Evolutionary conservation across 2,888 invertebrate genomes (phyloP).

Genomic region (Hirtodrosophila confusa): DNA sequence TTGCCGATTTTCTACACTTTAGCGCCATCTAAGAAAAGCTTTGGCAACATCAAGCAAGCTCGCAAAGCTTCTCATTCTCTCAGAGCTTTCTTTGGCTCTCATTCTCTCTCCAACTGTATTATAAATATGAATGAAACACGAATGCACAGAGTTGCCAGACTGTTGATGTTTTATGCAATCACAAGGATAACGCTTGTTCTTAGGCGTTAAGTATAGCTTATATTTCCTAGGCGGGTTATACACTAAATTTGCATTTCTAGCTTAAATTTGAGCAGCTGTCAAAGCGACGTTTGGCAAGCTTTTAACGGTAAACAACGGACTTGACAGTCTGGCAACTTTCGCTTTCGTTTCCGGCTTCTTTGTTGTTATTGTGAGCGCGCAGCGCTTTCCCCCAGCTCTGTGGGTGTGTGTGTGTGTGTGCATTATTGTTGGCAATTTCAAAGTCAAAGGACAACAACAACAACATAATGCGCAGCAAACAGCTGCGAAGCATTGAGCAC

Average conservation of each 20-base stretch:
- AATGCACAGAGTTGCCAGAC: conserved; percentile 53
- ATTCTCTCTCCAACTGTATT: conserved; percentile 7
- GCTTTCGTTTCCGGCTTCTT: conserved; percentile 70
- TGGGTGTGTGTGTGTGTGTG: conserved; percentile 38
- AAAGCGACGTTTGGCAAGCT: conserved; percentile 4
- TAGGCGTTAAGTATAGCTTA: background rate
- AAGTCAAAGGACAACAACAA: conserved; percentile 74
- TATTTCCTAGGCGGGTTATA: no score
- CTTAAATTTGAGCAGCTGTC: background rate
- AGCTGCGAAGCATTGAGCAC: conserved; percentile 62
- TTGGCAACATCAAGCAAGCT: conserved; percentile 36
- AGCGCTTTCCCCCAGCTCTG: background rate
- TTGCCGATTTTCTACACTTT: background rate
- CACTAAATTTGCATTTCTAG: fast-evolving
- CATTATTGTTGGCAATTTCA: conserved; percentile 75
- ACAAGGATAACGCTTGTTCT: background rate
- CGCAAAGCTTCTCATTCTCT: conserved; percentile 22
- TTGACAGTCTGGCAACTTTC: conserved; percentile 60
- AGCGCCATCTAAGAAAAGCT: conserved; percentile 49
- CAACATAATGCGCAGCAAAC: conserved; percentile 61
- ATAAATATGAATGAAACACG: conserved; percentile 63
- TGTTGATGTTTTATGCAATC: conserved; percentile 41
- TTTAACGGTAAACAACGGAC: conserved; percentile 16
- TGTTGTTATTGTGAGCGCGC: conserved; percentile 58
- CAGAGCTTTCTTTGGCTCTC: conserved; percentile 16